A percentile compares a stretch with the other conserved stretches of the same genome.
These are phyloP conservation scores for Odontamblyopus rebecca DNA, from an alignment of 2,797 vertebrate genomes.

Conservation along the genomic window DNA sequence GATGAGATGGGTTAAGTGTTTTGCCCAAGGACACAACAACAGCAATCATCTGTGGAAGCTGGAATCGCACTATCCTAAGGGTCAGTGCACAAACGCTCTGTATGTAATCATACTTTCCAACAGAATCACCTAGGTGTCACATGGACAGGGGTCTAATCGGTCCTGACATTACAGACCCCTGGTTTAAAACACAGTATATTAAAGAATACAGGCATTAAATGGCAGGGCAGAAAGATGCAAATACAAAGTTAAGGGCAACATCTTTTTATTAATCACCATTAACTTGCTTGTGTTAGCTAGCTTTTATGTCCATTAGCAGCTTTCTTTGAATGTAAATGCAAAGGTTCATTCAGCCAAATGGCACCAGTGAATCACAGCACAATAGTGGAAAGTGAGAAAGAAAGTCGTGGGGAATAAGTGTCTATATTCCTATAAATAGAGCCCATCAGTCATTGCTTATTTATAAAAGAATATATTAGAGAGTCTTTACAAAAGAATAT, in stretches of 20 bases:
- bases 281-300: not conserved
- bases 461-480: not conserved
- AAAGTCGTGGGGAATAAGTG: slow-evolving; percentile 2
- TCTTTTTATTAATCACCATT: not conserved
- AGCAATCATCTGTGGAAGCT: too few species aligned
- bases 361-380: not conserved
- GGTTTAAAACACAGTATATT: not conserved
- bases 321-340: not conserved
- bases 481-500: not conserved
- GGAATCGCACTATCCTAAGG: too few species aligned
- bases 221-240: not conserved
- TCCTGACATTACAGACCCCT: not conserved
- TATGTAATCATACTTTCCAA: too few species aligned
- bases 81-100: too few species aligned
- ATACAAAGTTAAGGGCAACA: slow-evolving; percentile 20
- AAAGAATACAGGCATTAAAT: not conserved
- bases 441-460: not conserved
- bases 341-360: slow-evolving; percentile 2
- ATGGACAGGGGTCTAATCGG: not conserved
- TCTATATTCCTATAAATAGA: not conserved
- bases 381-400: too few species aligned
- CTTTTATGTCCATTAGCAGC: not conserved
- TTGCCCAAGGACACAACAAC: too few species aligned
- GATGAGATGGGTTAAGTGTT: too few species aligned
- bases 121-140: not conserved